These are phyloP conservation scores for Hippocampus kuda DNA, from an alignment of 2,797 vertebrate species.

Conservation along the genomic window DNA sequence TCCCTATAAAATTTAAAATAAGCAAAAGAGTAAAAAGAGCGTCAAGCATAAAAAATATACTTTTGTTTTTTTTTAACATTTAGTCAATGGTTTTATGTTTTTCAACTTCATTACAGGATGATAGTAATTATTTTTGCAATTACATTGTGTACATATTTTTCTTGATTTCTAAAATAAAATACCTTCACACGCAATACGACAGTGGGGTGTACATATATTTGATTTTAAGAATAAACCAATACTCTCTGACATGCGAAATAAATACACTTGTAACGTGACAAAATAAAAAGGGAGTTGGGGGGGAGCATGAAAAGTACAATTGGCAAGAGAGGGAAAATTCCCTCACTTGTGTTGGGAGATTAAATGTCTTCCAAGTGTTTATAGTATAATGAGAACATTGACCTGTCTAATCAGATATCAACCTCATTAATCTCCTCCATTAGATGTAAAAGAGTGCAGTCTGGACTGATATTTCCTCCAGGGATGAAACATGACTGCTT, in stretches of 20 bases:
- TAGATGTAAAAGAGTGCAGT: neutral
- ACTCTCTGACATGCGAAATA: neutral
- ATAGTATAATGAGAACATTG: neutral
- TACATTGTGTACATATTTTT: no score
- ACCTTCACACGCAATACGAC: no score
- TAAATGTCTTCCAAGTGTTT: neutral
- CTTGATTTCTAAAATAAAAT: no score
- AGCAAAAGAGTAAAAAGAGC: no score
- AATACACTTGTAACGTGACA: no score
- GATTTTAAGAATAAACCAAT: neutral
- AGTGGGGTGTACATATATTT: neutral
- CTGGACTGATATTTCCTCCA: neutral
- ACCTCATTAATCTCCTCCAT: neutral
- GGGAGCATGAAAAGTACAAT: neutral
- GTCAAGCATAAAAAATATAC: no score
- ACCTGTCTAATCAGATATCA: neutral
- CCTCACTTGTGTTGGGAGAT: neutral
- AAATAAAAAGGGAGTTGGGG: neutral
- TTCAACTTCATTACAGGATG: no score
- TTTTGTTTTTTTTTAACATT: no score
- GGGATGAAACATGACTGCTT: slow-evolving; percentile 10
- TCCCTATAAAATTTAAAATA: no score
- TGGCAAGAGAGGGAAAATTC: neutral
- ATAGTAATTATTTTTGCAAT: no score
- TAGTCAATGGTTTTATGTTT: no score